A percentile compares a stretch with the other conserved stretches of the same genome.
phyloP scores from a whole-genome alignment of 2,113 vertebrate species.

The Catharus minimus region DNA sequence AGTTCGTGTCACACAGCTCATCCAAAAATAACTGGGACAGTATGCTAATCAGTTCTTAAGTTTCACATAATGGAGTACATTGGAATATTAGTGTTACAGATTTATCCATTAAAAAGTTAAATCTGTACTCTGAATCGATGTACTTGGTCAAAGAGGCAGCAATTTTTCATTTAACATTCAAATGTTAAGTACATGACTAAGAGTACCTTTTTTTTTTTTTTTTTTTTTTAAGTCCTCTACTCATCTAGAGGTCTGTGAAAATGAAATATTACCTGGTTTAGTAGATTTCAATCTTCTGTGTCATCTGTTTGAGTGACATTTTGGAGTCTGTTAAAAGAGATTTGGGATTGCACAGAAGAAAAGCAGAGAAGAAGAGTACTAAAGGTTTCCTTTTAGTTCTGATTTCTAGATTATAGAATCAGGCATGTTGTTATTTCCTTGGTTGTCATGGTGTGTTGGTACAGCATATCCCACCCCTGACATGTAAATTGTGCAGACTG shows the following conservation, averaged over 20 bases:
- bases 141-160: not conserved
- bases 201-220: not conserved
- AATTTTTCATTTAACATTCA: slow-evolving; percentile 12
- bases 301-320: not conserved
- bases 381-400: not conserved
- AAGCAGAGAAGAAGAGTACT: not conserved
- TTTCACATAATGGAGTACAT: not conserved
- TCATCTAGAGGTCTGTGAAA: slow-evolving; percentile 31
- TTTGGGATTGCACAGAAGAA: slow-evolving; percentile 20
- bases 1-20: not conserved
- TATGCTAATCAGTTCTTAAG: not conserved
- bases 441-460: not conserved
- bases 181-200: slow-evolving; percentile 5
- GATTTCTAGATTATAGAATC: slow-evolving; percentile 13
- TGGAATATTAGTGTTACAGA: not conserved
- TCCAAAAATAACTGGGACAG: not conserved
- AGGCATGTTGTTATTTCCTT: not conserved
- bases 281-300: slow-evolving; percentile 38
- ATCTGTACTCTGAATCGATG: not conserved
- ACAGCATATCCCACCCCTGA: not conserved
- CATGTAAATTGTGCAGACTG: not conserved
- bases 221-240: not conserved
- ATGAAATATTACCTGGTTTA: slow-evolving; percentile 22
- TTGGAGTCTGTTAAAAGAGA: slow-evolving; percentile 23
- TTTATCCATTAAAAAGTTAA: not conserved